These are phyloP conservation scores for Chaenogobius annularis DNA, from an alignment of 2,113 vertebrate genomes.

Conservation along the genomic window DNA sequence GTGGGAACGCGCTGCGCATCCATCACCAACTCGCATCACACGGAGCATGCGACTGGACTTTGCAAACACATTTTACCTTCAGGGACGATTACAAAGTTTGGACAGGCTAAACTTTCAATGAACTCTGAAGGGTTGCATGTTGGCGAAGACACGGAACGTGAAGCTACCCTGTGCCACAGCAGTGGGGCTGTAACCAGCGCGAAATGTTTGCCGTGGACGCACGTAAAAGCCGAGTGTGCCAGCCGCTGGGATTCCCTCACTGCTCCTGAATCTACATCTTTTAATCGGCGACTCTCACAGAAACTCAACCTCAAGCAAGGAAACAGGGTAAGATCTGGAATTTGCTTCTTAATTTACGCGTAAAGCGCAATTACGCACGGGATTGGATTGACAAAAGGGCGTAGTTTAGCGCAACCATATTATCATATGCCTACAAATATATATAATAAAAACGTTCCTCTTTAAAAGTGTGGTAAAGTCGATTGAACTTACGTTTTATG, in stretches of 20 bases:
- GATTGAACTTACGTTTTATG: not conserved
- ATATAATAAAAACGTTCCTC: too few species aligned
- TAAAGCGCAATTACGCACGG: slow-evolving; percentile 3
- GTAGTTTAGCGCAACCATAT: not conserved
- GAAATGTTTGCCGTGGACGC: not conserved
- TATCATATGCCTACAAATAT: not conserved
- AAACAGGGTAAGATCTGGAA: not conserved
- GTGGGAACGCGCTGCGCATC: not conserved
- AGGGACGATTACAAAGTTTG: not conserved
- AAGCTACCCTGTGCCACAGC: not conserved
- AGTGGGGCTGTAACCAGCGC: not conserved
- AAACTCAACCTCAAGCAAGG: not conserved
- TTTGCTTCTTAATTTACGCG: not conserved
- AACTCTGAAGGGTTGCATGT: not conserved
- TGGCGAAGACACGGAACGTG: not conserved
- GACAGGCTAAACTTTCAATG: not conserved
- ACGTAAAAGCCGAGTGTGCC: not conserved
- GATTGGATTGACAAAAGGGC: not conserved
- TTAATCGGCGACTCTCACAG: not conserved
- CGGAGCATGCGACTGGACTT: not conserved
- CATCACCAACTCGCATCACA: not conserved
- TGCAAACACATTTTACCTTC: not conserved
- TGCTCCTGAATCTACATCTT: not conserved
- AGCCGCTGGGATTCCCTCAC: not conserved
- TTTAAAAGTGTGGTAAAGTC: too few species aligned